These are phyloP conservation scores for Eupsilia transversa DNA, from an alignment of 2,888 invertebrate species.

Conservation along the genomic window DNA sequence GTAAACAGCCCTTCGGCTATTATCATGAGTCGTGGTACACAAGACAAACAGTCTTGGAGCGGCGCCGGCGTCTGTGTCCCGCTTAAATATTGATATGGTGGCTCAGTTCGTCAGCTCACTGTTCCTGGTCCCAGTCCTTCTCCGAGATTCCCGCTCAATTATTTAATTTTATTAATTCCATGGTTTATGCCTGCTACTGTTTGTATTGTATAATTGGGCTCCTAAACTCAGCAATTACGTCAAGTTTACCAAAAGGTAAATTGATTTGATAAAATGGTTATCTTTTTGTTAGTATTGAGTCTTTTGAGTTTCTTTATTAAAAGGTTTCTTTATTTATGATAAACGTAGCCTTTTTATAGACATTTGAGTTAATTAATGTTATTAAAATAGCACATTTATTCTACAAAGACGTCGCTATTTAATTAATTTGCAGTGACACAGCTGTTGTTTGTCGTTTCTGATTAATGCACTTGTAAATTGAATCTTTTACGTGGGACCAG, in stretches of 20 bases:
- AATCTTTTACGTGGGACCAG: slow-evolving; percentile 16
- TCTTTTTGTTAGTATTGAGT: slow-evolving; percentile 13
- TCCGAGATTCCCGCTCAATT: slow-evolving; percentile 65
- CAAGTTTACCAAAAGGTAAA: slow-evolving; percentile 29
- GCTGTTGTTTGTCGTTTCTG: slow-evolving; percentile 50
- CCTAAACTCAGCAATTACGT: slow-evolving; percentile 46
- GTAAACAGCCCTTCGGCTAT: slow-evolving; percentile 85
- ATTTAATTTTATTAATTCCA: slow-evolving; percentile 67
- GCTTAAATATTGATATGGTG: slow-evolving; percentile 85
- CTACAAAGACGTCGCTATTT: slow-evolving; percentile 11
- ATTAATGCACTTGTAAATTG: slow-evolving; percentile 54
- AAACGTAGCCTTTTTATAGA: not conserved
- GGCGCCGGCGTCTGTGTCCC: slow-evolving; percentile 77
- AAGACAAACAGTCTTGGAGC: slow-evolving; percentile 83
- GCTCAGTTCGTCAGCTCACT: slow-evolving; percentile 56
- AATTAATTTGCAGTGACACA: slow-evolving; percentile 50
- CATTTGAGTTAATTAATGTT: slow-evolving; percentile 13
- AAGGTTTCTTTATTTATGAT: slow-evolving; percentile 1
- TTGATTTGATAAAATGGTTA: slow-evolving; percentile 39
- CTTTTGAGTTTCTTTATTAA: slow-evolving; percentile 1
- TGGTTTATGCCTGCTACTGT: slow-evolving; percentile 53
- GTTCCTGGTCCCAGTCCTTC: slow-evolving; percentile 46
- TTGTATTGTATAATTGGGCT: slow-evolving; percentile 60
- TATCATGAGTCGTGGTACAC: slow-evolving; percentile 84
- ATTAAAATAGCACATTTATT: slow-evolving; percentile 4